phyloP scores from a whole-genome alignment of 2,113 vertebrate species.

The Proterorhinus semilunaris region DNA sequence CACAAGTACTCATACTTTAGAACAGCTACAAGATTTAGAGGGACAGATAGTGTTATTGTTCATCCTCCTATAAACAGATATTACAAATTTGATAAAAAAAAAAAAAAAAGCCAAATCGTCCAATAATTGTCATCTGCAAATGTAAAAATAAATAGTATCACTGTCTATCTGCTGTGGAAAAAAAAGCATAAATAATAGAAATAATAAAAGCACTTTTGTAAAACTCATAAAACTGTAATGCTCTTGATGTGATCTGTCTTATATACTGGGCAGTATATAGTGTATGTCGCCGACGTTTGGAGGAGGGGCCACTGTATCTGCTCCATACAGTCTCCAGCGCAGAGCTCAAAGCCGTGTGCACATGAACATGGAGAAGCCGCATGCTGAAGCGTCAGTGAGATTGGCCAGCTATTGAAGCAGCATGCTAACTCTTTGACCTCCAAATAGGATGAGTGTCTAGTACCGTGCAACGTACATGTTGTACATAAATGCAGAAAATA shows the following conservation, averaged over 20 bases:
- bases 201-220: background rate
- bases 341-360: constrained; percentile 59
- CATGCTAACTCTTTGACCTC: constrained; percentile 49
- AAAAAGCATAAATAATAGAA: background rate
- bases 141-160: too few relatives aligned
- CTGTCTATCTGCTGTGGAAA: background rate
- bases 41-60: too few relatives aligned
- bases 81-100: too few relatives aligned
- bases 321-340: constrained; percentile 70
- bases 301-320: constrained; percentile 68
- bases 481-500: too few relatives aligned
- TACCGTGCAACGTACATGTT: background rate
- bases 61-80: too few relatives aligned
- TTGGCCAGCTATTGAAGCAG: constrained; percentile 62
- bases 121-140: too few relatives aligned
- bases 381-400: constrained; percentile 69
- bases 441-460: background rate
- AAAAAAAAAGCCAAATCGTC: too few relatives aligned
- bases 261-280: constrained; percentile 60
- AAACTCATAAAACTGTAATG: background rate
- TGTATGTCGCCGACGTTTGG: constrained; percentile 57
- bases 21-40: background rate
- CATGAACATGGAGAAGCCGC: constrained; percentile 74
- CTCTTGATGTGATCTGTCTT: constrained; percentile 5
- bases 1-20: background rate